phyloP scores from a whole-genome alignment of 2,113 vertebrate species.

The Aspidoscelis tigris region DNA sequence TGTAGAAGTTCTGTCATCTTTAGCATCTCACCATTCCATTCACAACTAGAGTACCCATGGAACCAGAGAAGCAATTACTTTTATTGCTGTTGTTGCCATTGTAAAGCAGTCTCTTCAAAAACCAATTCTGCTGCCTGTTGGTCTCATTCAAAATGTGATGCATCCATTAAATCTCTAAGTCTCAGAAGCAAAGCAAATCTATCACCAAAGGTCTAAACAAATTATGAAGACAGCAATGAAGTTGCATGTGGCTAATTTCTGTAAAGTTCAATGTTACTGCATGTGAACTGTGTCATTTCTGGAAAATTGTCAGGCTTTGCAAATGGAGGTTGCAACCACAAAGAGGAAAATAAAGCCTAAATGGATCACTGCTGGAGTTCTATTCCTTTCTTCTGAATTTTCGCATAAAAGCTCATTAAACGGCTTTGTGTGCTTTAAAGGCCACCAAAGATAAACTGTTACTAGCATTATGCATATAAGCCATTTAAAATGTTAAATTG shows the following conservation, averaged over 20 bases:
- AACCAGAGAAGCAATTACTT: neutral
- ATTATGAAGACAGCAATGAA: neutral
- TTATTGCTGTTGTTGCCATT: neutral
- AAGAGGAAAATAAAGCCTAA: neutral
- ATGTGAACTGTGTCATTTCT: neutral
- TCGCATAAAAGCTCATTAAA: neutral
- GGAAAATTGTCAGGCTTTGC: neutral
- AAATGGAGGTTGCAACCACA: neutral
- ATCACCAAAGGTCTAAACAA: neutral
- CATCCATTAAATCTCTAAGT: neutral
- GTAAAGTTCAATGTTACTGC: neutral
- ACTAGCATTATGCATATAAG: neutral
- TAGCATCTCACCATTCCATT: neutral
- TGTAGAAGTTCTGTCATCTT: neutral
- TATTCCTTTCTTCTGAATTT: neutral
- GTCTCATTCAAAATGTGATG: neutral
- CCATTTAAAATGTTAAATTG: neutral
- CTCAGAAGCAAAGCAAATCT: neutral
- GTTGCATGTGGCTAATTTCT: neutral
- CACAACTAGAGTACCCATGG: neutral
- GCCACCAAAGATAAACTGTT: neutral
- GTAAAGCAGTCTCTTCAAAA: neutral
- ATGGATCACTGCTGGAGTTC: neutral
- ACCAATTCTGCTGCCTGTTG: neutral
- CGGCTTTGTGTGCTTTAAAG: slow-evolving; percentile 16